Conservation (phyloP, 2,888 invertebrate species). For the Hoplodrina blanda region DNA sequence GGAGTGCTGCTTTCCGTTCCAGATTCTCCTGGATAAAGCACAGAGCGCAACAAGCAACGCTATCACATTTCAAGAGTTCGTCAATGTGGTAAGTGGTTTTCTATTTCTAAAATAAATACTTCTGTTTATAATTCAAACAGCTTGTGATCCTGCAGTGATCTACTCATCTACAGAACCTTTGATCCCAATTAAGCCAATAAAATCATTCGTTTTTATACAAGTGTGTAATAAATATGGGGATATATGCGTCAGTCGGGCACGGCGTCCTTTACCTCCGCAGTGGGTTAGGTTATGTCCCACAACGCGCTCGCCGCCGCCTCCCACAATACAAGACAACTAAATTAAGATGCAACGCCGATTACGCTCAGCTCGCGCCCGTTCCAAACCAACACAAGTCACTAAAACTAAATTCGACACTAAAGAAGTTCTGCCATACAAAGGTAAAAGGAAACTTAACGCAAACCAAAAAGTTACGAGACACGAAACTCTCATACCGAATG, state of each 20-base stretch:
- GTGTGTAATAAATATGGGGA: constrained; percentile 76
- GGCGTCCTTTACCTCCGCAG: constrained; percentile 76
- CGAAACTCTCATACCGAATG: constrained; percentile 72
- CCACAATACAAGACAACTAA: constrained; percentile 89
- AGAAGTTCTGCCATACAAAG: constrained; percentile 61
- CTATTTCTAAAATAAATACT: background rate
- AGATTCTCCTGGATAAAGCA: constrained; percentile 93
- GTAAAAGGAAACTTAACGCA: constrained; percentile 71
- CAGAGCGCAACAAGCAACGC: constrained; percentile 93
- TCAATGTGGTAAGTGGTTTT: constrained; percentile 95
- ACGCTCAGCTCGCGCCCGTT: constrained; percentile 77
- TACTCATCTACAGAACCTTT: constrained; percentile 34
- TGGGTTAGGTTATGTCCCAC: constrained; percentile 80
- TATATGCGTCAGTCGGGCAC: constrained; percentile 71
- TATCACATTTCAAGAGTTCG: constrained; percentile 98
- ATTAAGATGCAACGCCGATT: constrained; percentile 90
- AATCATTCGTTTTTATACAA: constrained; percentile 69
- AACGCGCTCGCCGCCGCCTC: constrained; percentile 74
- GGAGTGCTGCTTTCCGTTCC: constrained; percentile 55
- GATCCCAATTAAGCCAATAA: constrained; percentile 74
- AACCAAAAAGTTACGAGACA: constrained; percentile 73
- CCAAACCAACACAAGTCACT: constrained; percentile 72
- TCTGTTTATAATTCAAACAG: background rate
- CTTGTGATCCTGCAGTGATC: constrained; percentile 26
- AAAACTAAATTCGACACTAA: constrained; percentile 60